Conservation (phyloP, 2,797 vertebrate genomes). For the Acipenser transmontanus region DNA sequence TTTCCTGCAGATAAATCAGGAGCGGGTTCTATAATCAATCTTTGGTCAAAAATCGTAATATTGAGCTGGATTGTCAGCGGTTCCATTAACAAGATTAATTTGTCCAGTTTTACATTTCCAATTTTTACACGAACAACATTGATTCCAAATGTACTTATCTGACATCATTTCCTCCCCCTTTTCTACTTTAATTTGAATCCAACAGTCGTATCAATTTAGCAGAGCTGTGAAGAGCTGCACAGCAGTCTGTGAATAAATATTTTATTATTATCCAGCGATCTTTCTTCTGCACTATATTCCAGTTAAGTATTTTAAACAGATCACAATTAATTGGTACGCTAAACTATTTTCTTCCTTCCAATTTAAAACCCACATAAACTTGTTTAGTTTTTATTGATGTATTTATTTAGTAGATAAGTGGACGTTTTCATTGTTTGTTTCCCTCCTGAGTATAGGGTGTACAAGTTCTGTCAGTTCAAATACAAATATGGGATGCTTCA, state of each 20-base stretch:
- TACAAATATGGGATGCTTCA: too few relatives aligned
- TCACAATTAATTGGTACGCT: slow-evolving; percentile 70
- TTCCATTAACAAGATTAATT: slow-evolving; percentile 77
- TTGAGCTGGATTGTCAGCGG: slow-evolving; percentile 69
- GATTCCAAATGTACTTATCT: slow-evolving; percentile 50
- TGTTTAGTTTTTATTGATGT: too few relatives aligned
- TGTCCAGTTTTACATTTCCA: slow-evolving; percentile 69
- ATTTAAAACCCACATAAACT: too few relatives aligned
- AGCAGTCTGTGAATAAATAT: slow-evolving; percentile 63
- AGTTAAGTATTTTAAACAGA: slow-evolving; percentile 58
- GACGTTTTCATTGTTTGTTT: too few relatives aligned
- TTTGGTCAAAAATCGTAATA: slow-evolving; percentile 72
- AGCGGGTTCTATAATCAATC: slow-evolving; percentile 70
- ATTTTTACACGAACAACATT: slow-evolving; percentile 69
- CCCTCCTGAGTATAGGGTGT: too few relatives aligned
- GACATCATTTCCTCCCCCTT: slow-evolving; percentile 67
- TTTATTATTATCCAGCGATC: slow-evolving; percentile 65
- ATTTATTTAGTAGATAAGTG: too few relatives aligned
- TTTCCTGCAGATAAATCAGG: slow-evolving; percentile 61
- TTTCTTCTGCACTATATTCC: slow-evolving; percentile 57
- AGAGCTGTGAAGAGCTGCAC: slow-evolving; percentile 45
- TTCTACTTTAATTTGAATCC: slow-evolving; percentile 68
- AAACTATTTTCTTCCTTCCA: slow-evolving; percentile 59
- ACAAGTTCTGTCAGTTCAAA: too few relatives aligned
- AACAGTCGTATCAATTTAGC: slow-evolving; percentile 66